Conservation (phyloP, 2,888 invertebrate genomes). For the Carabus problematicus region DNA sequence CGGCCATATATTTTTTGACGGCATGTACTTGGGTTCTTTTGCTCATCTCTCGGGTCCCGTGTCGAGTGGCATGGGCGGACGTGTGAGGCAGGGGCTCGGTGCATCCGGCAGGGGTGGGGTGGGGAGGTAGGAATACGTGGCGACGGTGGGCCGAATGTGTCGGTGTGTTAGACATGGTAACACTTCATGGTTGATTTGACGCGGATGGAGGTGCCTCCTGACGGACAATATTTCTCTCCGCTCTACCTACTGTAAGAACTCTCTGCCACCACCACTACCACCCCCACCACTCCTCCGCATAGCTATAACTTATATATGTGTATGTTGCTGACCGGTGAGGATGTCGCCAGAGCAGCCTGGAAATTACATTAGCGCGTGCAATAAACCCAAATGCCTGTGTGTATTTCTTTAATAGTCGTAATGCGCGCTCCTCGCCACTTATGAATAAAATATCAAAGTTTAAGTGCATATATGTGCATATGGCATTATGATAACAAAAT, state of each 20-base stretch:
- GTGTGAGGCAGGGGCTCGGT: not conserved
- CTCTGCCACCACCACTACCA: not conserved
- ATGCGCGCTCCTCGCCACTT: too few relatives aligned
- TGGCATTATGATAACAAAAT: too few relatives aligned
- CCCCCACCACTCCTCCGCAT: too few relatives aligned
- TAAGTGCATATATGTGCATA: too few relatives aligned
- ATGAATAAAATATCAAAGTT: too few relatives aligned
- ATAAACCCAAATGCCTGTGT: too few relatives aligned
- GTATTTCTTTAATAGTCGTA: too few relatives aligned
- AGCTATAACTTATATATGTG: too few relatives aligned
- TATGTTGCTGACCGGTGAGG: too few relatives aligned
- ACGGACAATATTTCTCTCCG: conserved; percentile 7
- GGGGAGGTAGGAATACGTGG: conserved; percentile 1
- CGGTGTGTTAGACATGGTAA: conserved; percentile 31
- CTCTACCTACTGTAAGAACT: not conserved
- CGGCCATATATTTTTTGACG: conserved; percentile 37
- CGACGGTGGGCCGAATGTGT: conserved; percentile 9
- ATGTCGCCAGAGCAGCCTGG: too few relatives aligned
- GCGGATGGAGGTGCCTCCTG: conserved; percentile 11
- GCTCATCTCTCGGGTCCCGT: not conserved
- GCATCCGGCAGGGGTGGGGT: not conserved
- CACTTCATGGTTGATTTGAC: conserved; percentile 42
- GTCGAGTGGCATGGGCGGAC: conserved; percentile 1
- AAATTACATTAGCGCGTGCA: too few relatives aligned
- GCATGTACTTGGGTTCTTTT: conserved; percentile 1